These are phyloP conservation scores for Sciaenops ocellatus DNA, from an alignment of 2,797 vertebrate genomes.

Conservation along the genomic window DNA sequence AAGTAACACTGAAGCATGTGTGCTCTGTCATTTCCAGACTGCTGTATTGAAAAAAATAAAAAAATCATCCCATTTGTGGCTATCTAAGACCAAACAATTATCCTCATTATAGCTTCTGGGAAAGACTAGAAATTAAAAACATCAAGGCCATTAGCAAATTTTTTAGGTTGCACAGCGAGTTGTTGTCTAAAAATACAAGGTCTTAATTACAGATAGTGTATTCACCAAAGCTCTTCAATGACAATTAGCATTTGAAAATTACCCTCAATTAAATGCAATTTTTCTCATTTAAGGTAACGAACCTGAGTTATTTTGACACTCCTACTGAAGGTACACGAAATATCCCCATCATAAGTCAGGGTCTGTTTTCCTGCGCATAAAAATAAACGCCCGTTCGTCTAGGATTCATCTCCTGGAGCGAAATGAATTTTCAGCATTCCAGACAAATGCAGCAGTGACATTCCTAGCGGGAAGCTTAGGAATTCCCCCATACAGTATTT, in stretches of 20 bases:
- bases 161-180: conserved; percentile 24
- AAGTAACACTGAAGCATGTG: conserved; percentile 50
- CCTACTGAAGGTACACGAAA: conserved; percentile 19
- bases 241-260: conserved; percentile 50
- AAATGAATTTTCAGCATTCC: conserved; percentile 68
- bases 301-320: conserved; percentile 32
- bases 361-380: conserved; percentile 24
- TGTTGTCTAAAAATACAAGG: conserved; percentile 53
- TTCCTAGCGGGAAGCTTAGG: conserved; percentile 65
- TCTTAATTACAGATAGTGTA: conserved; percentile 57
- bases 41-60: conserved; percentile 10
- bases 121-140: conserved; percentile 51
- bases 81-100: conserved; percentile 52
- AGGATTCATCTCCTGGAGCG: conserved; percentile 57
- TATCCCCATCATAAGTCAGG: conserved; percentile 2
- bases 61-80: conserved; percentile 5
- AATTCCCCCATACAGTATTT: conserved; percentile 69
- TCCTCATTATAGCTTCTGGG: conserved; percentile 56
- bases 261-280: conserved; percentile 42
- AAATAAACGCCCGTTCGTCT: conserved; percentile 45
- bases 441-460: conserved; percentile 60
- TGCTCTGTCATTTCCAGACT: conserved; percentile 39
- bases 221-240: conserved; percentile 51
- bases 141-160: conserved; percentile 43
- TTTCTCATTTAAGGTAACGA: conserved; percentile 41